Base-by-base conservation (phyloP, 2,797 vertebrate species). In the Pempheris klunzingeri region DNA sequence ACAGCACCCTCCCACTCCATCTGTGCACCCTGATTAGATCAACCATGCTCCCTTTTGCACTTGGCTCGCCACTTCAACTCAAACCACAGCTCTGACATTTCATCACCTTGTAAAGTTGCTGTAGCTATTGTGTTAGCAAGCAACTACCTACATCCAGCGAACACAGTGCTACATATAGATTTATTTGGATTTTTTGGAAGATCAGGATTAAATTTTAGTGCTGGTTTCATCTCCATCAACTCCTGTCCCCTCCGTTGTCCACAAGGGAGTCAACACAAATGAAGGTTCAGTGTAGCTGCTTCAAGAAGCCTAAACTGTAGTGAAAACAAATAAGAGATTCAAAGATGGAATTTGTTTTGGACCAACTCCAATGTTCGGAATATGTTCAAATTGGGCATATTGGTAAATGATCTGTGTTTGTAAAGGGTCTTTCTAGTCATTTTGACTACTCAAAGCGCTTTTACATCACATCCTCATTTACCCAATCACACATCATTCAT, bases 1-100 rank as follows among this genome's bases (percentile, higher is more conserved):
- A 59, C 26, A 67, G 28, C 47, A 39, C 26, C 68, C 59, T 72
- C 59, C 20, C 71, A 36, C 63, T 75, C 71, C 70, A 78, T 84
- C 55, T 81, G 59, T 66, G 52, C 65, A 44, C 43, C 41, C 44
- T 65, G 36, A 53, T 28, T 38, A 9, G 7, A 65, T 63, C 49
- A 52, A 7, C 44, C 38, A 28, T 57, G 39, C 72, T 73, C n/a
- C n/a, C 38, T 14, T 39, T 67, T 60, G 22, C 59, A 65, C 58
- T 59, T 30, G 38, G 43, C 59, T 61, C 13, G 53, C 12, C 34
- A 24, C 10, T 34, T 62, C n/a, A 62, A 7, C 22, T 30, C 24
- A 26, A 53, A 28, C 26, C 50, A 32, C 39, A 52, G 34, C 53
- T 50, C 54, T 54, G 36, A 71, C 32, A 53, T 13, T 43, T 17